Conservation (phyloP, 2,113 vertebrate genomes). For the Dendrocopos noguchii region DNA sequence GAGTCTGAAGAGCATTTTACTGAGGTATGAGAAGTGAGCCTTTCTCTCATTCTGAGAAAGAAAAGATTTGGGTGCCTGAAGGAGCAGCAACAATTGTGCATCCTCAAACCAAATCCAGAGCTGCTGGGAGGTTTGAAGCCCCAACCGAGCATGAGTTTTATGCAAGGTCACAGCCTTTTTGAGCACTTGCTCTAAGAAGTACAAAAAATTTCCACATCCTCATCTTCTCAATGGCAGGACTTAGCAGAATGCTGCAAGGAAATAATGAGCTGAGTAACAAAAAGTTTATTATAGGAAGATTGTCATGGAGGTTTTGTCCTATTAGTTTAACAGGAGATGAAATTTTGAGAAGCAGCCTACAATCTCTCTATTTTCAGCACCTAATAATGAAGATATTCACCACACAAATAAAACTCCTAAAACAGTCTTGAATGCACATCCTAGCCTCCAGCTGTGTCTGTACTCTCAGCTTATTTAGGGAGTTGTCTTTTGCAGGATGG, state of each 20-base stretch:
- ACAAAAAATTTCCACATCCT: neutral
- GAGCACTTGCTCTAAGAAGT: neutral
- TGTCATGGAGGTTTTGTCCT: neutral
- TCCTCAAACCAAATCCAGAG: neutral
- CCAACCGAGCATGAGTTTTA: neutral
- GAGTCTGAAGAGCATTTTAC: neutral
- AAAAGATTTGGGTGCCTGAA: neutral
- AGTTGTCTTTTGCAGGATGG: neutral
- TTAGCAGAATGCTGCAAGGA: neutral
- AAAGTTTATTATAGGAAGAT: neutral
- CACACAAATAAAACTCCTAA: neutral
- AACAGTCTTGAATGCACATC: neutral
- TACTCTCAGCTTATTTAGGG: neutral
- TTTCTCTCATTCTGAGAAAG: neutral
- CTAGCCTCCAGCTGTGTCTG: neutral
- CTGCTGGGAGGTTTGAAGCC: neutral
- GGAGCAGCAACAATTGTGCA: neutral
- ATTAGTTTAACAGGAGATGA: neutral
- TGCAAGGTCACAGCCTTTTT: neutral
- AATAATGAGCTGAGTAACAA: neutral
- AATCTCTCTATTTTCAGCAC: conserved; percentile 4
- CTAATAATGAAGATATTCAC: neutral
- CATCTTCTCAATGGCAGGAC: neutral
- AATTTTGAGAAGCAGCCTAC: neutral
- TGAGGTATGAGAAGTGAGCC: neutral